phyloP scores from a whole-genome alignment of 2,113 vertebrate species.

The Xiphorhynchus elegans region DNA sequence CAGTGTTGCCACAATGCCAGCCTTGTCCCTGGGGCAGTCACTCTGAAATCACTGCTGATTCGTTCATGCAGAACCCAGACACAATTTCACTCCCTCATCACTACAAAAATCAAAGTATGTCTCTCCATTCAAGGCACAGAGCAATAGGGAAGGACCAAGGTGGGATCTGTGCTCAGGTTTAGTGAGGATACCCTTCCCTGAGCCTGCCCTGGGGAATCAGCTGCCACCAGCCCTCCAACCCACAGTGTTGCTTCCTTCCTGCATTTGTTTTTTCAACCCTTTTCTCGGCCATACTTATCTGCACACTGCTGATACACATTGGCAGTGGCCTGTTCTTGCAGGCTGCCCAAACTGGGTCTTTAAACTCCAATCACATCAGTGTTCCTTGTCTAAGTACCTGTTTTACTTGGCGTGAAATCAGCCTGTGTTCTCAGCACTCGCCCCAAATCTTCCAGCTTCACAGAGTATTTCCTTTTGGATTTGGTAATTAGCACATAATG shows the following conservation, averaged over 20 bases:
- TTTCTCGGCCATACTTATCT: not conserved
- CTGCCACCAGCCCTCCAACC: not conserved
- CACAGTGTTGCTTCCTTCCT: not conserved
- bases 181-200: not conserved
- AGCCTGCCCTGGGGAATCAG: not conserved
- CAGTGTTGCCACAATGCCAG: not conserved
- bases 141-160: not conserved
- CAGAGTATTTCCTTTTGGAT: not conserved
- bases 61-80: not conserved
- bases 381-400: not conserved
- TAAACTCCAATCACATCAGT: not conserved
- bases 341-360: not conserved
- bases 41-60: not conserved
- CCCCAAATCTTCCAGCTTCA: not conserved
- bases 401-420: not conserved
- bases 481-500: not conserved
- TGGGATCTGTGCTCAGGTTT: not conserved
- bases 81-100: not conserved
- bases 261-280: not conserved
- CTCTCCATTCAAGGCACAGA: not conserved
- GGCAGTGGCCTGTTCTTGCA: not conserved
- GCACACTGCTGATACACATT: not conserved
- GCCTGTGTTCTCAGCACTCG: not conserved
- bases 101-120: not conserved
- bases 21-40: not conserved